Evolutionary conservation across 2,888 invertebrate species (phyloP).

Genomic region (Halictus quadricinctus): DNA sequence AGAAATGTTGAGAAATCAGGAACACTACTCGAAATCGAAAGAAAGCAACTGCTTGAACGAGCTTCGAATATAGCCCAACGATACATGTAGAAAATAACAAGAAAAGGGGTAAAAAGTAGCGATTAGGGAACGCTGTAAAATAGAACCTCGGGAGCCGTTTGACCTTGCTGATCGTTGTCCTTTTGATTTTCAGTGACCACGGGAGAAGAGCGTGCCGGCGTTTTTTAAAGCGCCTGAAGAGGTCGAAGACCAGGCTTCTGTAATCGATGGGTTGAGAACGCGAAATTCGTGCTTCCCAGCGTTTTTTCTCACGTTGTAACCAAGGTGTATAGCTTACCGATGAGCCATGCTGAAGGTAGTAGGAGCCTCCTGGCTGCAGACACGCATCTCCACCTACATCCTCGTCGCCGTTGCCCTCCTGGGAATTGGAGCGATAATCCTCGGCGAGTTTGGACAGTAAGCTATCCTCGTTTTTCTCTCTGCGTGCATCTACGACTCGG

Average conservation of each 20-base stretch:
- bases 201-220: conserved; percentile 57
- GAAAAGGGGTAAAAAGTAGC: not conserved
- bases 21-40: too few species aligned
- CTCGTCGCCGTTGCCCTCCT: conserved; percentile 87
- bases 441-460: conserved; percentile 88
- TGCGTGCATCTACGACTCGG: not conserved
- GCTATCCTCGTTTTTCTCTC: conserved; percentile 9
- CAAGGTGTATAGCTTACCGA: conserved; percentile 78
- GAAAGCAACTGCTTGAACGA: too few species aligned
- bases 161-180: not conserved
- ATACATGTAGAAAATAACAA: too few species aligned
- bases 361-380: conserved; percentile 90
- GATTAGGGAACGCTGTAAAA: not conserved
- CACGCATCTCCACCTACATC: conserved; percentile 89
- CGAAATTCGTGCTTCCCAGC: conserved; percentile 69
- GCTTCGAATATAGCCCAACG: not conserved
- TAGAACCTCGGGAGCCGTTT: not conserved
- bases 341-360: conserved; percentile 89
- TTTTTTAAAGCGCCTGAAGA: conserved; percentile 61
- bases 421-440: conserved; percentile 87
- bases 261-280: conserved; percentile 82
- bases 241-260: conserved; percentile 72
- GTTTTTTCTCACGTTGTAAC: conserved; percentile 66
- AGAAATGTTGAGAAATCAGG: too few species aligned
- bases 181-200: conserved; percentile 52